Evolutionary conservation across 2,113 vertebrate species (phyloP), one percentile per base, ranked within the genome.

Genomic region (Barnardius zonarius): DNA sequence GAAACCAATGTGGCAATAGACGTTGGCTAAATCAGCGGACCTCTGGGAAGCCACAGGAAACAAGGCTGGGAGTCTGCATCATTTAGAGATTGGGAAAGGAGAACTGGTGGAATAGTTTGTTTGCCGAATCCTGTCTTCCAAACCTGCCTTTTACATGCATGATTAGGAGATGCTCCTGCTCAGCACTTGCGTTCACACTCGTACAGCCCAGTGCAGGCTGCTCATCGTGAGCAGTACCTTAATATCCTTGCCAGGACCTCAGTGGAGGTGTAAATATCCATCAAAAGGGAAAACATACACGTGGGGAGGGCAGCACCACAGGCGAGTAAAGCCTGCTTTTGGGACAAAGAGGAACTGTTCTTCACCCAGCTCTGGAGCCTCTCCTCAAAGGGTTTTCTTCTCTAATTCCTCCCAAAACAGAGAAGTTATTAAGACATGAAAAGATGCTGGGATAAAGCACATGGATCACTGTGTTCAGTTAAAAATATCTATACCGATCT

Each of bases 351-450:
- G 22, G 13, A 94, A 28, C 15, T 76, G 8, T 35, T 92, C 48
- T 59, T 49, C 10, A 13, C 44, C 16, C 69, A 44, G 54, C 69
- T 64, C 20, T 57, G 74, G 8, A 91, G 27, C 17, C 35, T 84
- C 31, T 73, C 33, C 14, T 91, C 63, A 68, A 51, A 76, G 35
- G 4, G 2, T 4, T 62, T 70, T 54, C 70, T 51, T 31, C 33
- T 57, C 79, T 69, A 69, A 74, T 83, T 82, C 59, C 20, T 82
- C 37, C 57, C 33, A 35, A 23, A 66, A 46, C 41, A 51, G 62
- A 14, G 35, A 93, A 86, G 43, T 78, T 74, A 88, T 62, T 74
- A 88, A 83, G 80, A 90, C 48, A 83, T 51, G 16, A 95, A 86
- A 91, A 66, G 41, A 69, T 54, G 23, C 27, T 80, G 75, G 31